Evolutionary conservation across 2,888 invertebrate genomes (phyloP).

Genomic region (Cyaniris semiargus): DNA sequence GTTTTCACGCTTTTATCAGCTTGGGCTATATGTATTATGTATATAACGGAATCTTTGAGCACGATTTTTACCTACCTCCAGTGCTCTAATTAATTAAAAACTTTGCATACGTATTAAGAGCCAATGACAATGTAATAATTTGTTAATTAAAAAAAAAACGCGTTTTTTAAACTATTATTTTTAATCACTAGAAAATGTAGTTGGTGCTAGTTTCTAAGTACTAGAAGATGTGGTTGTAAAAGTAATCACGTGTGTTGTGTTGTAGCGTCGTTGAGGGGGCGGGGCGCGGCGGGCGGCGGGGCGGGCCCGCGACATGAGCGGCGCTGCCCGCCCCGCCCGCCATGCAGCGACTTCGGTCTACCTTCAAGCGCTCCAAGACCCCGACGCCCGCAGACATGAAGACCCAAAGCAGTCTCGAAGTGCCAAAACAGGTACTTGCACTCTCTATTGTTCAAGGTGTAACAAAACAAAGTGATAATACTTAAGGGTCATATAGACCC

Average conservation of each 20-base stretch:
- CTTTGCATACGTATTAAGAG: too few relatives aligned
- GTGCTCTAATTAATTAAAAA: too few relatives aligned
- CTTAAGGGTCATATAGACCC: too few relatives aligned
- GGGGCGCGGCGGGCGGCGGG: slow-evolving; percentile 64
- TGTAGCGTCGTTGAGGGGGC: slow-evolving; percentile 47
- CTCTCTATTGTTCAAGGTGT: background rate
- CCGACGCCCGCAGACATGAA: slow-evolving; percentile 95
- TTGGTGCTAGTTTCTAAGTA: background rate
- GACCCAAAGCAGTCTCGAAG: slow-evolving; percentile 93
- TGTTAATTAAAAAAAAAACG: too few relatives aligned
- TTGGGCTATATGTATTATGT: too few relatives aligned
- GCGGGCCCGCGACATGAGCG: slow-evolving; percentile 72
- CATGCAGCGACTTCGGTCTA: slow-evolving; percentile 91
- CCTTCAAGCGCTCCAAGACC: slow-evolving; percentile 92
- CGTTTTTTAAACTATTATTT: too few relatives aligned
- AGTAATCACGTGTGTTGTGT: slow-evolving; percentile 32
- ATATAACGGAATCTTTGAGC: too few relatives aligned
- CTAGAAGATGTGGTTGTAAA: background rate
- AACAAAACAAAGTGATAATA: too few relatives aligned
- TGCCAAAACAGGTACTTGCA: slow-evolving; percentile 86
- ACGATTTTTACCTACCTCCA: too few relatives aligned
- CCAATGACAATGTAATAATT: too few relatives aligned
- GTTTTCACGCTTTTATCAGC: too few relatives aligned
- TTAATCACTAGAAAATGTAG: too few relatives aligned
- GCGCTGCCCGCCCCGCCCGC: slow-evolving; percentile 75